These are phyloP conservation scores for Calephelis virginiensis DNA, from an alignment of 1,140 invertebrate species.

Conservation along the genomic window DNA sequence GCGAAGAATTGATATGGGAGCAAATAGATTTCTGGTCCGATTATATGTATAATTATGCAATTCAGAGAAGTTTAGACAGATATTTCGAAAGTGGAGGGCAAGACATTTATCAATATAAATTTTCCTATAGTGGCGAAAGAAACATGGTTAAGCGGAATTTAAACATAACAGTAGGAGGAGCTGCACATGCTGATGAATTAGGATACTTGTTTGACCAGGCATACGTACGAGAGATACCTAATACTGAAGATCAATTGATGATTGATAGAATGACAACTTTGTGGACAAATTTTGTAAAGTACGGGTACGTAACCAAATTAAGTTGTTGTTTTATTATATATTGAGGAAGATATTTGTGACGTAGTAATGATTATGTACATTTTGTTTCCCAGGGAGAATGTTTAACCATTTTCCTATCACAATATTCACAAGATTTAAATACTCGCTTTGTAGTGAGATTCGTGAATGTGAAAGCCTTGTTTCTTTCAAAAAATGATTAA, in stretches of 20 bases:
- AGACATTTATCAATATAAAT: slow-evolving; percentile 37
- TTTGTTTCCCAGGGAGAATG: too few species aligned
- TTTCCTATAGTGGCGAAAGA: slow-evolving; percentile 35
- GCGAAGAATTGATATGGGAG: slow-evolving; percentile 15
- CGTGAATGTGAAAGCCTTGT: too few species aligned
- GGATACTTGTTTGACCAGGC: slow-evolving; percentile 38
- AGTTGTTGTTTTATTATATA: too few species aligned
- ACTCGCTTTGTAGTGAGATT: too few species aligned
- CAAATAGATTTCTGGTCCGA: slow-evolving; percentile 35
- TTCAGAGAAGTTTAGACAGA: slow-evolving; percentile 27
- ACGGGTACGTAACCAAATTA: slow-evolving; percentile 28
- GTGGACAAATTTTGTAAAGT: slow-evolving; percentile 47
- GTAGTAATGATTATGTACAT: too few species aligned
- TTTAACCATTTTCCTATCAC: too few species aligned
- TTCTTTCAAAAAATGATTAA: too few species aligned
- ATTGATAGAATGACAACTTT: slow-evolving; percentile 36
- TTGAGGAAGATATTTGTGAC: too few species aligned
- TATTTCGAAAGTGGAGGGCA: slow-evolving; percentile 30
- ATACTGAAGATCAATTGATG: slow-evolving; percentile 31
- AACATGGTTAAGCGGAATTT: slow-evolving; percentile 26
- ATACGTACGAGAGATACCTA: slow-evolving; percentile 10
- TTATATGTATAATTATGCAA: slow-evolving; percentile 29
- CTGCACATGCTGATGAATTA: slow-evolving; percentile 38
- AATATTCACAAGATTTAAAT: too few species aligned
- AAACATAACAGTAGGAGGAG: slow-evolving; percentile 27